Evolutionary conservation across 2,797 vertebrate species (phyloP).

Genomic region (Enteromius anoplus): DNA sequence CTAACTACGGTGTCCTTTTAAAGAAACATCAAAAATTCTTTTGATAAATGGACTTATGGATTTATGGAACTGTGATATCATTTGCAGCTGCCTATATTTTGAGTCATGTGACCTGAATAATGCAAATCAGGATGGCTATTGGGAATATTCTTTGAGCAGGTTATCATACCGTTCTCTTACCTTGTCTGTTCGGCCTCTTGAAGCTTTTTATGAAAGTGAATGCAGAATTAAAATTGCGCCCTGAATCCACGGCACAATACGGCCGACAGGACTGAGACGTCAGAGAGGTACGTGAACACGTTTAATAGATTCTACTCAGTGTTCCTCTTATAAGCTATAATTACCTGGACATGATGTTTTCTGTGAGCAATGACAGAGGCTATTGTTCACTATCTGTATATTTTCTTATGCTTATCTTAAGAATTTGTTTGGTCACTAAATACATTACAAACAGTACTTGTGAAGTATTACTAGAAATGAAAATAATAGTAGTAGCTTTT

Average conservation of each 20-base stretch:
- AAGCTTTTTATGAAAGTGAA: neutral
- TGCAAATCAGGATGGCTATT: conserved; percentile 21
- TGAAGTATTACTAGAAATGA: neutral
- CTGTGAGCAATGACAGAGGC: neutral
- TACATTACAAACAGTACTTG: neutral
- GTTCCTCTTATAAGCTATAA: neutral
- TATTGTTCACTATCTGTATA: neutral
- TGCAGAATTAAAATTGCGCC: neutral
- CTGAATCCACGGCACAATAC: neutral
- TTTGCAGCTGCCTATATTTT: neutral
- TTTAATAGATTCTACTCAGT: neutral
- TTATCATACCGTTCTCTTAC: neutral
- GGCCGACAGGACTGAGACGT: neutral
- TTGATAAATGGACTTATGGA: neutral
- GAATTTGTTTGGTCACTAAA: neutral
- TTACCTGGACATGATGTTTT: neutral
- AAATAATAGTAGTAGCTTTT: neutral
- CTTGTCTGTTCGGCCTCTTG: neutral
- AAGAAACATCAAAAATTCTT: neutral
- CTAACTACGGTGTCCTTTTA: neutral
- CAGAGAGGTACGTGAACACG: neutral
- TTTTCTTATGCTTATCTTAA: neutral
- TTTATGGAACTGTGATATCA: neutral
- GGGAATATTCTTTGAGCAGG: neutral
- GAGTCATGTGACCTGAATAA: conserved; percentile 6